These are phyloP conservation scores for Chloroceryle amazona DNA, from an alignment of 2,797 vertebrate species.

Conservation along the genomic window DNA sequence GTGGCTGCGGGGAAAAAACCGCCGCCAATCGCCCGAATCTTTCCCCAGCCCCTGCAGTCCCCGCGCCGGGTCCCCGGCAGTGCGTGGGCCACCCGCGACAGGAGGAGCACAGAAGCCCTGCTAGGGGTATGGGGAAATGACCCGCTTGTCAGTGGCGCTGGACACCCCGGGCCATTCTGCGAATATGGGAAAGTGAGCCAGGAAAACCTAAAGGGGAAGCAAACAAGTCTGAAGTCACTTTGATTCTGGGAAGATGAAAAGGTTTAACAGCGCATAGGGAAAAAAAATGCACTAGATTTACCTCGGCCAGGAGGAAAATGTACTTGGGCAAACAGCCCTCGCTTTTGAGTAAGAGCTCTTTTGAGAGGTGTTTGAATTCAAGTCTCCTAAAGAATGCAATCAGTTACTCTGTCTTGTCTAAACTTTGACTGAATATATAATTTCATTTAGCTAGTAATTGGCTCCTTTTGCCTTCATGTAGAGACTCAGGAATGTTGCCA, in stretches of 20 bases:
- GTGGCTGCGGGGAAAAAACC: background rate
- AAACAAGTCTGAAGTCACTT: background rate
- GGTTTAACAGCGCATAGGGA: background rate
- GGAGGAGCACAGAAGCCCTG: no score
- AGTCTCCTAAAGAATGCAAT: background rate
- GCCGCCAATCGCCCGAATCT: accelerated
- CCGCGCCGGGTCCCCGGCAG: background rate
- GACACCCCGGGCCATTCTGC: accelerated
- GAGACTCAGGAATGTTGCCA: slow-evolving; percentile 6
- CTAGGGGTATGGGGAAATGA: accelerated
- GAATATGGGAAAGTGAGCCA: accelerated
- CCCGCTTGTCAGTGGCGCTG: background rate
- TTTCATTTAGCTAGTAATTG: slow-evolving; percentile 24
- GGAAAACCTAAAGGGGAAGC: background rate
- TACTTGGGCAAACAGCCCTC: background rate
- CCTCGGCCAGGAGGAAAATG: background rate
- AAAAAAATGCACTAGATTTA: background rate
- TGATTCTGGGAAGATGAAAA: background rate
- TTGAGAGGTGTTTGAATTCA: slow-evolving; percentile 8
- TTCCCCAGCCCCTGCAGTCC: background rate
- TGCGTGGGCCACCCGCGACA: background rate
- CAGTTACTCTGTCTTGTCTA: slow-evolving; percentile 7
- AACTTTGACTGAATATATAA: slow-evolving; percentile 6
- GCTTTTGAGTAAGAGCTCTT: background rate
- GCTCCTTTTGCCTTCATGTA: background rate